Evolutionary conservation across 2,888 invertebrate genomes (phyloP), one percentile per base, ranked within the genome.

Genomic region (Tuberolachnus salignus): DNA sequence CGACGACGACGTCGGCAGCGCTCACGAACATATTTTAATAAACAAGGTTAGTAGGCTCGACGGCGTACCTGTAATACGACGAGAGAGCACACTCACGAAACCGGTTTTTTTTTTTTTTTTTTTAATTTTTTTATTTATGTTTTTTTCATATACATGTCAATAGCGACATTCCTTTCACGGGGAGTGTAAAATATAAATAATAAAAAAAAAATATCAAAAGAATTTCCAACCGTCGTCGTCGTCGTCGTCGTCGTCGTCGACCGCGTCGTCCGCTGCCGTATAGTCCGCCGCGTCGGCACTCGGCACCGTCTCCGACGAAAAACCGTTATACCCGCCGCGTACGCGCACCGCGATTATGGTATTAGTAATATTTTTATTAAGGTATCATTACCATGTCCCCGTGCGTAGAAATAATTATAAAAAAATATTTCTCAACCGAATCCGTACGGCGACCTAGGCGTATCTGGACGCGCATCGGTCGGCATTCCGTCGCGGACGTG

Each of bases 31-130:
- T 8, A 19, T 19, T 73, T n/a, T 53, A 59, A 74, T 55, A 66
- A 75, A 75, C 75, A 75, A 75, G 75, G 75, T 75, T 34, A 75
- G 75, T 75, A 75, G 75, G 75, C 75, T 66, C 75, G 66, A 16
- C 64, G 53, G 53, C 19, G 53, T 8, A 9, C 34, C 34, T 34
- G 34, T 34, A 34, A 3, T 19, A 11, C 53, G 64, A 44, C 74
- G 53, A 74, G 74, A 74, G 64, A 74, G 74, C 64, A 46, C 46
- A 26, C 46, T 44, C 57, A n/a, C 23, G 46, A n/a, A 75, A 75
- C 75, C 75, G 75, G 75, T 75, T 75, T 57, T 63, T 61, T 21
- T 55, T 14, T 57, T 57, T 59, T 59, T 23, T 59, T 23, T 59
- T n/a, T n/a, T n/a, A n/a, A n/a, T n/a, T n/a, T 34, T 34, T 34